A percentile compares a stretch with the other conserved stretches of the same genome.
Evolutionary conservation across 2,113 vertebrate genomes (phyloP).

Genomic region (Oryzias melastigma): DNA sequence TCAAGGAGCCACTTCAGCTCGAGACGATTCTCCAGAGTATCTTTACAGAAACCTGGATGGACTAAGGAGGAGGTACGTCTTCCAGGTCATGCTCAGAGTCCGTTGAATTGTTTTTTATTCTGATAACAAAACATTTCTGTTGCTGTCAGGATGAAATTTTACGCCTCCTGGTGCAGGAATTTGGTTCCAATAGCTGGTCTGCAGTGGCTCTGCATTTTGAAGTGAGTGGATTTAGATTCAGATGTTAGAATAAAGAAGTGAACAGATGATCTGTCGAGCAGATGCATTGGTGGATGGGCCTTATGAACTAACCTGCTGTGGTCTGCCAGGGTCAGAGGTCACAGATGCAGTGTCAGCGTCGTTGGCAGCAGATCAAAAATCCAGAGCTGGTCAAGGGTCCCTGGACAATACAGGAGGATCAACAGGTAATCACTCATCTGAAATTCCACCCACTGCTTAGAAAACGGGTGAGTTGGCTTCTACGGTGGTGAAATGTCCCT

Average conservation of each 20-base stretch:
- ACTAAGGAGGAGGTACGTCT: slow-evolving; percentile 45
- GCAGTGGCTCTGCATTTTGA: slow-evolving; percentile 83
- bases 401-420: slow-evolving; percentile 95
- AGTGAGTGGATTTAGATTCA: slow-evolving; percentile 69
- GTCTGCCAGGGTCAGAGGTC: slow-evolving; percentile 52
- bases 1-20: slow-evolving; percentile 13
- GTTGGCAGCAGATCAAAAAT: slow-evolving; percentile 89
- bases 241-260: neutral
- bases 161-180: slow-evolving; percentile 81
- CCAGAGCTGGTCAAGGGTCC: slow-evolving; percentile 92
- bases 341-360: slow-evolving; percentile 79
- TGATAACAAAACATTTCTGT: slow-evolving; percentile 1
- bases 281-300: neutral
- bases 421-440: slow-evolving; percentile 79
- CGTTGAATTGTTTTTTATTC: neutral
- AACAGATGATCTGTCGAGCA: neutral
- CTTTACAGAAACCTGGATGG: slow-evolving; percentile 39
- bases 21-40: slow-evolving; percentile 12
- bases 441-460: neutral
- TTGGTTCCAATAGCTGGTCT: slow-evolving; percentile 88
- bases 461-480: no score
- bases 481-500: slow-evolving; percentile 9
- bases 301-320: neutral
- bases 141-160: slow-evolving; percentile 84
- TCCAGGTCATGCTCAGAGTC: neutral